These are phyloP conservation scores for Nannobrachium achirus DNA, from an alignment of 2,113 vertebrate genomes.

Conservation along the genomic window DNA sequence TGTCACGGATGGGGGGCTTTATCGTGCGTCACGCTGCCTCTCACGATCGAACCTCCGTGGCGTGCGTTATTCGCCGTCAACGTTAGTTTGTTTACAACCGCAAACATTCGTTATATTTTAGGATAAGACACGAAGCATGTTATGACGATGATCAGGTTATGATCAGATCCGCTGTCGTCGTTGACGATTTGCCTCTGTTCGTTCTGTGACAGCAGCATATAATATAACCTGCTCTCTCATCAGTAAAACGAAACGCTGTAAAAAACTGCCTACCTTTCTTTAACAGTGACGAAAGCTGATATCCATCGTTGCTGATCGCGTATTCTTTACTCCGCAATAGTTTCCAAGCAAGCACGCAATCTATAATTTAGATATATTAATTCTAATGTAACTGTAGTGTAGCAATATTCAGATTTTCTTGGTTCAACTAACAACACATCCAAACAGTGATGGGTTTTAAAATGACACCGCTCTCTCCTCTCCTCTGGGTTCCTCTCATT, in stretches of 20 bases:
- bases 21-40: slow-evolving; percentile 38
- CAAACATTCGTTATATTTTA: slow-evolving; percentile 6
- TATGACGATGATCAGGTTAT: not conserved
- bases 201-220: not conserved
- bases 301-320: slow-evolving; percentile 53
- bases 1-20: slow-evolving; percentile 3
- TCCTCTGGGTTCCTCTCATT: slow-evolving; percentile 18
- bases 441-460: slow-evolving; percentile 12
- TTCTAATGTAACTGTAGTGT: slow-evolving; percentile 14
- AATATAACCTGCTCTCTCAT: not conserved
- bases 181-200: not conserved
- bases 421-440: no score
- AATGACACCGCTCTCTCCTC: slow-evolving; percentile 33
- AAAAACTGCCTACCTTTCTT: slow-evolving; percentile 61
- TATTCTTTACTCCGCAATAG: slow-evolving; percentile 28
- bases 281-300: slow-evolving; percentile 25
- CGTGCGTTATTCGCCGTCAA: not conserved
- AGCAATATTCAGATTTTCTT: no score
- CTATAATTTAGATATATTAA: no score
- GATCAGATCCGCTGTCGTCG: not conserved
- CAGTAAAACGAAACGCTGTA: not conserved
- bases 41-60: slow-evolving; percentile 32
- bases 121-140: not conserved
- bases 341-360: not conserved
- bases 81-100: slow-evolving; percentile 23